Evolutionary conservation across 2,113 vertebrate genomes (phyloP).

Genomic region (Ciconia boyciana): DNA sequence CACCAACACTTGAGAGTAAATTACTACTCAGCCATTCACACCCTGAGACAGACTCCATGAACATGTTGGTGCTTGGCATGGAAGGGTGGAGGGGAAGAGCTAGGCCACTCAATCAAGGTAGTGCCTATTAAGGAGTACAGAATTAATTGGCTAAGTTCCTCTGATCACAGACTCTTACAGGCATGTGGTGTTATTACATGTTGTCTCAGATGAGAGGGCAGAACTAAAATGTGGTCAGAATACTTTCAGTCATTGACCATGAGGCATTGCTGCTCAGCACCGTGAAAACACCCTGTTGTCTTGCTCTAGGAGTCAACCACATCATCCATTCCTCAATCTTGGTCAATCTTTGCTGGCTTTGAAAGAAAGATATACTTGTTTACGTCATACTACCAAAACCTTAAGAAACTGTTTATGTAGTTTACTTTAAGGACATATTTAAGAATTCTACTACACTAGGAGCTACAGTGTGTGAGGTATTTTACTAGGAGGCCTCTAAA

Average conservation of each 20-base stretch:
- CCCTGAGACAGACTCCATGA: not conserved
- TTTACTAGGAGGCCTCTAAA: not conserved
- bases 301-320: not conserved
- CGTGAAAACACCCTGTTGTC: not conserved
- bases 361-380: not conserved
- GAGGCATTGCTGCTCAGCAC: not conserved
- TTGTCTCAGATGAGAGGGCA: not conserved
- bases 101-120: not conserved
- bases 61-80: not conserved
- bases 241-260: not conserved
- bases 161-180: not conserved
- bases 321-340: not conserved
- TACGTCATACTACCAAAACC: not conserved
- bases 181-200: accelerated
- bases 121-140: not conserved
- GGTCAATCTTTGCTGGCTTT: not conserved
- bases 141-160: not conserved
- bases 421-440: not conserved
- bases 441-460: not conserved
- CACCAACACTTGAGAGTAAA: not conserved
- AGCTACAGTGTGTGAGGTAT: not conserved
- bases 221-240: not conserved
- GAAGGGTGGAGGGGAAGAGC: not conserved
- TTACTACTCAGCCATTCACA: not conserved
- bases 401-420: not conserved